These are phyloP conservation scores for Steinernema scapterisci DNA, from an alignment of 2,888 invertebrate species.

Conservation along the genomic window DNA sequence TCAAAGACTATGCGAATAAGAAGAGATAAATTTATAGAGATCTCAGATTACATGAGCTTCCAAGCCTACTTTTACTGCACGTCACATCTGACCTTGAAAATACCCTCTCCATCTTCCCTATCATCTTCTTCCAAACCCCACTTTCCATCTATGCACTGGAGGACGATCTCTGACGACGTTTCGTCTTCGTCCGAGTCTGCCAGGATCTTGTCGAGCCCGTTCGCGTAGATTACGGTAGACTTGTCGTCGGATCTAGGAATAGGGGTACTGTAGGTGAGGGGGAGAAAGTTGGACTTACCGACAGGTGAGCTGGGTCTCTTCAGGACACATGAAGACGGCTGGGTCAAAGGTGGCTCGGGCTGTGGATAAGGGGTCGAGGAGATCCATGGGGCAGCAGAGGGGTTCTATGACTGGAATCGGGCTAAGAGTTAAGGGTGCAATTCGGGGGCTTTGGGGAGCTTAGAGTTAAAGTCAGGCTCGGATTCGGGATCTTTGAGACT, in stretches of 20 bases:
- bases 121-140: neutral
- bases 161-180: neutral
- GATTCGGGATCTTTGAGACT: too few relatives aligned
- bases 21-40: slow-evolving; percentile 4
- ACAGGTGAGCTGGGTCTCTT: neutral
- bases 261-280: too few relatives aligned
- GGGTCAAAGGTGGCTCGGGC: neutral
- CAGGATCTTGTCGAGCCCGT: neutral
- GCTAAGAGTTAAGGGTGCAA: too few relatives aligned
- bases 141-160: neutral
- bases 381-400: neutral
- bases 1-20: slow-evolving; percentile 16
- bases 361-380: neutral
- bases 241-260: neutral
- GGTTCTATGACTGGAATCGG: too few relatives aligned
- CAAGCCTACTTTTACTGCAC: neutral
- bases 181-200: neutral
- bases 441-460: too few relatives aligned
- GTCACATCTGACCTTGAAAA: neutral
- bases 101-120: neutral
- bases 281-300: too few relatives aligned
- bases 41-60: neutral
- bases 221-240: slow-evolving; percentile 2
- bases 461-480: too few relatives aligned
- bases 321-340: neutral